Evolutionary conservation across 2,797 vertebrate species (phyloP).

Genomic region (Bradypus variegatus): DNA sequence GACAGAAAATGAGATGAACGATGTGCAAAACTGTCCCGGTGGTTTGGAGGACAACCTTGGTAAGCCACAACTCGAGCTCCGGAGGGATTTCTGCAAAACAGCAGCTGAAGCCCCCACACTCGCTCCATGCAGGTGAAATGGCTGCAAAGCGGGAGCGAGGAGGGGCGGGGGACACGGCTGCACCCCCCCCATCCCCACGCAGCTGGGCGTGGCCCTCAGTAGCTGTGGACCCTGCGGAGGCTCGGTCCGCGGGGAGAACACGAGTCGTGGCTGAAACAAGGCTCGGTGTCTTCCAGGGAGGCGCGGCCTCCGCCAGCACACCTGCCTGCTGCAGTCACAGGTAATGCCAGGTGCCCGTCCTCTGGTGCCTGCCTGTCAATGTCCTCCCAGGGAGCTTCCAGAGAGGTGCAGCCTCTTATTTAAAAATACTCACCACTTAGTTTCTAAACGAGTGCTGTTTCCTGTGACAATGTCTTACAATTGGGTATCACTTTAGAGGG

Average conservation of each 20-base stretch:
- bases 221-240: fast-evolving
- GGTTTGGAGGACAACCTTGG: too few species aligned
- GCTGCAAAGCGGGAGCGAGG: too few species aligned
- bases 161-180: too few species aligned
- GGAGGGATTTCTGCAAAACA: too few species aligned
- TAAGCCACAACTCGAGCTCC: too few species aligned
- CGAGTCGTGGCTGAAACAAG: fast-evolving
- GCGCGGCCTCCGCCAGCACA: fast-evolving
- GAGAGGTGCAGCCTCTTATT: background rate
- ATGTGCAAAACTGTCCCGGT: too few species aligned
- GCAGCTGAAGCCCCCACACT: too few species aligned
- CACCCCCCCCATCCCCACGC: too few species aligned
- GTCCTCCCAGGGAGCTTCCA: background rate
- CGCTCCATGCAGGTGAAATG: too few species aligned
- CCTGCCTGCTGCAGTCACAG: fast-evolving
- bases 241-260: background rate
- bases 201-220: fast-evolving
- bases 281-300: fast-evolving
- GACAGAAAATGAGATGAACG: too few species aligned
- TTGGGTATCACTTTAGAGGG: background rate
- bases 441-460: background rate
- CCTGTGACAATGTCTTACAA: fast-evolving
- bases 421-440: background rate
- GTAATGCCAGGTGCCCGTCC: background rate
- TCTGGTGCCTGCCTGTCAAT: fast-evolving